Evolutionary conservation across 2,113 vertebrate genomes (phyloP).

Genomic region (Chaenocephalus aceratus): DNA sequence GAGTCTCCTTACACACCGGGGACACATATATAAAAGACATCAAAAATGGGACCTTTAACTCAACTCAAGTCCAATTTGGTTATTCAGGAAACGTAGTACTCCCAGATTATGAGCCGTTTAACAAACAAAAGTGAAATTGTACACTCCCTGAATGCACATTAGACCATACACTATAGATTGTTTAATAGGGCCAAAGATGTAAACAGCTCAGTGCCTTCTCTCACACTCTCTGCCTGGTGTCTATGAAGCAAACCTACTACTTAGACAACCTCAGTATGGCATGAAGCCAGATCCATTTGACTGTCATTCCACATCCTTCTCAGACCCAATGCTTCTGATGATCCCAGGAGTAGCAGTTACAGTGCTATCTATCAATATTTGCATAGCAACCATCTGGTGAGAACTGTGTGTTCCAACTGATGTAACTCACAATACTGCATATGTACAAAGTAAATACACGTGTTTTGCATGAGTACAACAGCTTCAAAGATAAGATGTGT

Average conservation of each 20-base stretch:
- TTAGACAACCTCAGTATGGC: neutral
- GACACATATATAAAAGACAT: too few species aligned
- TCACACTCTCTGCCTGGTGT: neutral
- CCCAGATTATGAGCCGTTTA: neutral
- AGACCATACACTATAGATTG: neutral
- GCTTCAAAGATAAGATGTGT: constrained; percentile 47
- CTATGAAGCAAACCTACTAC: neutral
- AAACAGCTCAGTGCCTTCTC: neutral
- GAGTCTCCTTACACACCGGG: too few species aligned
- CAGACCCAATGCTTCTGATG: constrained; percentile 9
- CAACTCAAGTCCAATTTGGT: neutral
- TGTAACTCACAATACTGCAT: constrained; percentile 17
- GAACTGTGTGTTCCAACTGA: constrained; percentile 35
- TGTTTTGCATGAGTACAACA: constrained; percentile 44
- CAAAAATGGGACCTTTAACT: neutral
- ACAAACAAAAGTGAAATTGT: neutral
- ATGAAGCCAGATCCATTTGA: constrained; percentile 31
- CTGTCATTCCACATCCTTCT: constrained; percentile 9
- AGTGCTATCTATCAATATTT: constrained; percentile 49
- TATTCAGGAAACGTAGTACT: neutral
- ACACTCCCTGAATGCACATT: neutral
- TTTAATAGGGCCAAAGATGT: neutral
- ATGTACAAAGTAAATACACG: neutral
- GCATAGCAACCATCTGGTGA: constrained; percentile 54
- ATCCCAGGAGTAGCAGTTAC: constrained; percentile 50